Base-by-base conservation (phyloP, 2,888 invertebrate species). In the Drosophila prolongata region DNA sequence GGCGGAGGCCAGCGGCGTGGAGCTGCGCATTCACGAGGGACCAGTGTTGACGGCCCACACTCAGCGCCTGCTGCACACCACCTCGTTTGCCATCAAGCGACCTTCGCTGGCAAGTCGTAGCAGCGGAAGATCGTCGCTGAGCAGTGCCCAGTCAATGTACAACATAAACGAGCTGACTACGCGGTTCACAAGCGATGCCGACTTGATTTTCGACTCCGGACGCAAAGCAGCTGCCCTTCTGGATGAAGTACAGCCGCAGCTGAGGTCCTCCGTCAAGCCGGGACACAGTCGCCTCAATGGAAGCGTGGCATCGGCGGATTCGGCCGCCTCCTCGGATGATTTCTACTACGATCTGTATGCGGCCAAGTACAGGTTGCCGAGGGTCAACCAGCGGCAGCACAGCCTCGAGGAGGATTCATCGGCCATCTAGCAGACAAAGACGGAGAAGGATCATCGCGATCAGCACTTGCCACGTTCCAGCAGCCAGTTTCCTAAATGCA, bases 211-310 rank as follows among this genome's bases (percentile, higher is more conserved):
- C 46, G 75, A 79, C 72, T 60, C 81, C 27, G 78, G 89, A 46
- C 76, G 76, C 58, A 79, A 89, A 62, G 90, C 91, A 13, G 89
- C 88, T n/a, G 90, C 84, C 6, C 72, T 90, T 57, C 82, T 90
- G n/a, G 83, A 88, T 46, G 94, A 94, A 93, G 94, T 1, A 89
- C 93, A 0, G 91, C 90, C 90, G 1, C 58, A 76, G 37, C 58
- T 93, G 0, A 89, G 94, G 0, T 93, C 93, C 19, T 94, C 94
- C 0, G 93, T 94, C 46, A 94, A 84, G 57, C 55, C 93, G 24
- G 78, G 62, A 27, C 59, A 70, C 24, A 70, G 38, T 38, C 56
- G 57, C 30, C 50, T 47, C 16, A 80, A 68, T 40, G 76, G 70
- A 43, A 68, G 61, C 46, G 37, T 52, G 2, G 69, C 30, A 2